Evolutionary conservation across 2,888 invertebrate genomes (phyloP), one percentile per base, ranked within the genome.

Genomic region (Copidosoma aretas): DNA sequence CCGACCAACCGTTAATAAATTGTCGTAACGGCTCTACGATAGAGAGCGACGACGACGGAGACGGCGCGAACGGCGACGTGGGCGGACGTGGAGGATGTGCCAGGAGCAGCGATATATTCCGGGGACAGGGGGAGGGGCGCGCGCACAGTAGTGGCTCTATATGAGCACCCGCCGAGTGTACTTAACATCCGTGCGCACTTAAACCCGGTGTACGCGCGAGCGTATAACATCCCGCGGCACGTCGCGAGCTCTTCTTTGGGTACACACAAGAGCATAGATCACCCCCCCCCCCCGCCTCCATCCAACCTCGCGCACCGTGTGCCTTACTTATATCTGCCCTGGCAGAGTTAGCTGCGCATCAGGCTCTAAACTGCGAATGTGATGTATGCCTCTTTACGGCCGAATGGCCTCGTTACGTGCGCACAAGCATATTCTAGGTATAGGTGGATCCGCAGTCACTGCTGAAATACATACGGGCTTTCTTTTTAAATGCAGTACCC

Each of bases 91-190:
- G 43, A 14, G 43, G 43, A 46, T 17, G 43, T 32, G 43, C 43
- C 43, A 32, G 32, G 43, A 46, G 41, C 14, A 10, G 78, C 77
- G 76, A 82, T 82, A 82, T 82, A 81, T 82, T 77, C 74, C 77
- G 76, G 75, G 79, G 77, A n/a, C n/a, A 32, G 79, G 82, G 32
- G 8, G 32, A 8, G 32, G 32, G 4, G 32, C 32, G 3, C 32
- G 32, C 43, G 43, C 43, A 46, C 43, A 46, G 43, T 17, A 46
- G 43, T 82, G 80, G 82, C 82, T 82, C 82, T 82, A 82, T 82
- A 82, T 82, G 82, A 80, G 79, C 80, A 76, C 77, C 79, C 80
- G 81, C 82, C 82, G 82, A 81, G 82, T 82, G 82, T 78, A 80
- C 32, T 32, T 32, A 32, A 5, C 32, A 5, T 32, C 3, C 32